These are phyloP conservation scores for Saccopteryx leptura DNA, from an alignment of 2,113 vertebrate genomes.

Conservation along the genomic window DNA sequence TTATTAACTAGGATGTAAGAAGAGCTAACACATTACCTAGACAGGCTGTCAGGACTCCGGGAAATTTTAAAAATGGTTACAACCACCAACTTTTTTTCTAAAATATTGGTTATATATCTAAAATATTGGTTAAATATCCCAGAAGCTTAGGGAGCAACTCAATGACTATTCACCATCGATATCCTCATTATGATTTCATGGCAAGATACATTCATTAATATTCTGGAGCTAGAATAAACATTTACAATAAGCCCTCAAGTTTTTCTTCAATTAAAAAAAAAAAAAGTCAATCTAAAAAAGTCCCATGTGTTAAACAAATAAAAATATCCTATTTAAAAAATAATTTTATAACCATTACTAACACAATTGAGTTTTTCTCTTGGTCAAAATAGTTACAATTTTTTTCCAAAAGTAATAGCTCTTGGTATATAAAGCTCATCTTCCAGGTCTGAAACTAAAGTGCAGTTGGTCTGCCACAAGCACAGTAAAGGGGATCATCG, in stretches of 20 bases:
- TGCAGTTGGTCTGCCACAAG: not conserved
- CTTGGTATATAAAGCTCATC: not conserved
- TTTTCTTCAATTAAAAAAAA: not conserved
- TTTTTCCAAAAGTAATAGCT: not conserved
- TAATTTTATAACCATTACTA: not conserved
- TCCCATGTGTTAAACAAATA: not conserved
- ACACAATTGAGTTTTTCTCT: not conserved
- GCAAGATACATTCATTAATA: not conserved
- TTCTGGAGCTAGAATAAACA: not conserved
- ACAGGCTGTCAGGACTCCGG: not conserved
- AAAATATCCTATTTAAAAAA: not conserved
- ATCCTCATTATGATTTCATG: not conserved
- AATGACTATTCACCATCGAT: not conserved
- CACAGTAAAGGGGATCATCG: not conserved
- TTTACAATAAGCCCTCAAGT: not conserved
- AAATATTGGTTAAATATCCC: not conserved
- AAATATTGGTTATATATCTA: not conserved
- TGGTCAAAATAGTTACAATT: not conserved
- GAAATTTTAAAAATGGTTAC: not conserved
- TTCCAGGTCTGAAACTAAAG: conserved; percentile 30
- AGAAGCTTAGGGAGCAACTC: not conserved
- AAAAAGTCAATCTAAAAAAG: not conserved
- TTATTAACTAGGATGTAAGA: not conserved
- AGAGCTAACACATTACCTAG: not conserved
- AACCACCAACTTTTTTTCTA: not conserved